Evolutionary conservation across 2,797 vertebrate genomes (phyloP).

Genomic region (Zalophus californianus): DNA sequence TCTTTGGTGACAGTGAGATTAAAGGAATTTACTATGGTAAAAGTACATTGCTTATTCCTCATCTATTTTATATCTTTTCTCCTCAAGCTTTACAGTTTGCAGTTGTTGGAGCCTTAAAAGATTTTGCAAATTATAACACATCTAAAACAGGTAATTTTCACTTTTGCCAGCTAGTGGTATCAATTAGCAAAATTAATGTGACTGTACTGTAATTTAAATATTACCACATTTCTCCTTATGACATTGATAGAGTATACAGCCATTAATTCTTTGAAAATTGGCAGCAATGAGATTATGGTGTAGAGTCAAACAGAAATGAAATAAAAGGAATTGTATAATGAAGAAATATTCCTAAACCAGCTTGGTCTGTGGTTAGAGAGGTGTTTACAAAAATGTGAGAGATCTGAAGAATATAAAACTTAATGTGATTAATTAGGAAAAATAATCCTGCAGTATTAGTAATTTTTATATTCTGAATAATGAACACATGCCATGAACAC

Average conservation of each 20-base stretch:
- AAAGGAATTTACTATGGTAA: constrained; percentile 11
- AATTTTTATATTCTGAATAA: not conserved
- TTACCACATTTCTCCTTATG: not conserved
- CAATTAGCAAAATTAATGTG: constrained; percentile 10
- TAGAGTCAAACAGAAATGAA: not conserved
- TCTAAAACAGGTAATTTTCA: constrained; percentile 4
- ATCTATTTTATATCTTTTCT: not conserved
- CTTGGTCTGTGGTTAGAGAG: not conserved
- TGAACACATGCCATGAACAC: not conserved
- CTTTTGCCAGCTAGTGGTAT: not conserved
- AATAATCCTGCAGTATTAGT: not conserved
- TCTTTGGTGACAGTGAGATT: not conserved
- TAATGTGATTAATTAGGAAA: constrained; percentile 22
- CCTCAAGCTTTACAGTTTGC: not conserved
- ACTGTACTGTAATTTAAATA: not conserved
- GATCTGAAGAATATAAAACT: not conserved
- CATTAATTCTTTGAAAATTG: constrained; percentile 17
- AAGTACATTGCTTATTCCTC: not conserved
- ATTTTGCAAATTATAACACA: not conserved
- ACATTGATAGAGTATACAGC: not conserved
- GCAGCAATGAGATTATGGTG: not conserved
- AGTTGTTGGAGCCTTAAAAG: not conserved
- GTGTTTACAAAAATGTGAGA: not conserved
- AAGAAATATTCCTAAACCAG: not conserved
- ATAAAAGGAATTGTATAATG: not conserved